Conservation (phyloP, 2,113 vertebrate species). For the Melospiza georgiana region DNA sequence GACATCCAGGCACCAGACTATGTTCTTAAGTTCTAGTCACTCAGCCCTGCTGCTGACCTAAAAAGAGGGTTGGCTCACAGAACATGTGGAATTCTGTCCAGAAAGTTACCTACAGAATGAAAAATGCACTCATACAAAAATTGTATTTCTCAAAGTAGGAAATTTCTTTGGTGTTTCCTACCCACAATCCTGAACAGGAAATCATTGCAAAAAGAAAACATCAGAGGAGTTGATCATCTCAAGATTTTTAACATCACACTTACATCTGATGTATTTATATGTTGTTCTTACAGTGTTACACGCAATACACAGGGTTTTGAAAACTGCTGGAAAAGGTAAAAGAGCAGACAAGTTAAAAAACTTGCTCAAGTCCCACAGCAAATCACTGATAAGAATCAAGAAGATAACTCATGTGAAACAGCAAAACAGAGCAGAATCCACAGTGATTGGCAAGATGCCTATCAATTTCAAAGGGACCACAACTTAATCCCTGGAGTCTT, state of each 20-base stretch:
- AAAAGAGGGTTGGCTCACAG: neutral
- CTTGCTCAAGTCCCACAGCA: neutral
- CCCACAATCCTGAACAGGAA: neutral
- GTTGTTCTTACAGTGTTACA: neutral
- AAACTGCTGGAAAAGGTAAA: neutral
- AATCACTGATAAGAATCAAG: neutral
- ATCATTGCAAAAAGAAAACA: neutral
- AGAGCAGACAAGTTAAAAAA: neutral
- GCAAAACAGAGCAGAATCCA: neutral
- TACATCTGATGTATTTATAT: neutral
- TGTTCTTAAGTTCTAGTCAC: neutral
- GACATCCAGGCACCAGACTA: neutral
- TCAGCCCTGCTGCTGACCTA: neutral
- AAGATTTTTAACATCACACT: neutral
- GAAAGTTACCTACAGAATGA: neutral
- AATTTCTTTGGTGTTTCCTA: neutral
- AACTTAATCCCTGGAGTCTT: neutral
- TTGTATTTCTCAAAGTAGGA: neutral
- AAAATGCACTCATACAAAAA: neutral
- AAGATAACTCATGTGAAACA: neutral
- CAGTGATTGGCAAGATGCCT: constrained; percentile 6
- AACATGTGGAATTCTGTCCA: neutral
- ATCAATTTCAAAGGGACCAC: constrained; percentile 27
- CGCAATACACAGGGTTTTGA: accelerated
- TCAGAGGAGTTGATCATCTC: neutral